Percentiles rank a stretch among this genome's conserved stretches.
These are phyloP conservation scores for Eubucco bourcierii DNA, from an alignment of 2,113 vertebrate species.

Conservation along the genomic window DNA sequence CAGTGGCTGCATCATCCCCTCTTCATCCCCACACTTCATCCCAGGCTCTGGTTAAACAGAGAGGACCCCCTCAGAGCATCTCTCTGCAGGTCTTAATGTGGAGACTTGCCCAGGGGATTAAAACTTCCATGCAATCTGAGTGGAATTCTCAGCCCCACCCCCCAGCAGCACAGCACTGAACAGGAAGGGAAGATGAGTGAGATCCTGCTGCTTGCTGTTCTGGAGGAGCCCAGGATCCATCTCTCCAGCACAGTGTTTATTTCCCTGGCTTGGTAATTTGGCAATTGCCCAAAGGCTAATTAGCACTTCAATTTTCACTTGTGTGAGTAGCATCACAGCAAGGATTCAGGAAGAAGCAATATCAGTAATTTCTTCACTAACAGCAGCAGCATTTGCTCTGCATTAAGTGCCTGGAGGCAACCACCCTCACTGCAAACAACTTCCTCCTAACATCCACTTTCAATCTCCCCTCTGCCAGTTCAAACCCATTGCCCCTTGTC, in stretches of 20 bases:
- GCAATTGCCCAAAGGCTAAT: conserved; percentile 37
- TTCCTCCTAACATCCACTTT: no score
- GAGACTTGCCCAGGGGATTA: not conserved
- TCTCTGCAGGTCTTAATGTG: rapidly evolving
- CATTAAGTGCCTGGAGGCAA: conserved; percentile 14
- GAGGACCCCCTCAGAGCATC: not conserved
- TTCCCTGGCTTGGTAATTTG: not conserved
- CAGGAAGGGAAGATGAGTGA: not conserved
- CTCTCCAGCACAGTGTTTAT: not conserved
- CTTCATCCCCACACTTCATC: rapidly evolving
- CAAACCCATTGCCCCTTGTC: no score
- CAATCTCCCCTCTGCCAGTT: no score
- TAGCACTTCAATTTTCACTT: conserved; percentile 37
- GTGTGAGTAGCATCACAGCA: not conserved
- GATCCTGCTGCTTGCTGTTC: conserved; percentile 6
- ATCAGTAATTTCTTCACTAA: conserved; percentile 38
- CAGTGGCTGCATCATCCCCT: rapidly evolving
- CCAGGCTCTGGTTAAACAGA: rapidly evolving
- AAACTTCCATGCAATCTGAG: not conserved
- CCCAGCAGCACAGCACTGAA: not conserved
- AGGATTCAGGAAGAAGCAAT: conserved; percentile 16
- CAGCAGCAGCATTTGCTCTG: conserved; percentile 5
- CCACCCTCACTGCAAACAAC: no score
- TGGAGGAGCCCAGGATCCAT: rapidly evolving
- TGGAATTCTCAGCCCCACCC: not conserved